These are phyloP conservation scores for Philypnodon macrostomus DNA, from an alignment of 2,797 vertebrate genomes.

Conservation along the genomic window DNA sequence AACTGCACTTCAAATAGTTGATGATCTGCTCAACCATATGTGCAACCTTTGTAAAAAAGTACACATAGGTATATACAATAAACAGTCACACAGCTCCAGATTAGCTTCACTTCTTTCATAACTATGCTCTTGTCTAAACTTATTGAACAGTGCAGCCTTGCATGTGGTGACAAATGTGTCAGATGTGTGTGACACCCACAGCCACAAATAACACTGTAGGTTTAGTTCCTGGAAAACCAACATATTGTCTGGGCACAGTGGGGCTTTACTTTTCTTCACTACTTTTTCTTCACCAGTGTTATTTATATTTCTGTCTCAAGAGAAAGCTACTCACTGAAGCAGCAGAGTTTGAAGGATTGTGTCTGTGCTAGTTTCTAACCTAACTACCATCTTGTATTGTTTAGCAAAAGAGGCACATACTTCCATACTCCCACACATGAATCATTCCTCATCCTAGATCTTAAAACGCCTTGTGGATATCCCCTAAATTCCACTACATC, in stretches of 20 bases:
- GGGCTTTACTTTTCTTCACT: constrained; percentile 1
- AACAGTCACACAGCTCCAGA: no score
- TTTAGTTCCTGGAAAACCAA: no score
- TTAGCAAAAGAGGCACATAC: no score
- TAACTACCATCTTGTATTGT: not conserved
- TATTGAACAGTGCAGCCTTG: not conserved
- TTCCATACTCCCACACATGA: not conserved
- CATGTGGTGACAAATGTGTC: no score
- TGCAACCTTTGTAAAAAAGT: no score
- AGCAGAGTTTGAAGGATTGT: constrained; percentile 20
- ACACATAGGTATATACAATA: no score
- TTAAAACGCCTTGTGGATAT: constrained; percentile 7
- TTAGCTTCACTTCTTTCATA: no score
- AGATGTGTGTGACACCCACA: no score
- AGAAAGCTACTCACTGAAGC: constrained; percentile 11
- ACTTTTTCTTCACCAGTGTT: not conserved
- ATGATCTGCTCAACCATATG: no score
- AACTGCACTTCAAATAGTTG: no score
- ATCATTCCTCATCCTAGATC: not conserved
- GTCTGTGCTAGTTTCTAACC: constrained; percentile 14
- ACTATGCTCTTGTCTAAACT: not conserved
- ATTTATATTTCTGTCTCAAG: constrained; percentile 30
- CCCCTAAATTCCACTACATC: constrained; percentile 12
- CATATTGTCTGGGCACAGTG: not conserved
- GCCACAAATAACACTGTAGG: no score